Percentiles rank a stretch among this genome's conserved stretches.
phyloP scores from a whole-genome alignment of 2,113 vertebrate genomes.

The Polypterus bichir region DNA sequence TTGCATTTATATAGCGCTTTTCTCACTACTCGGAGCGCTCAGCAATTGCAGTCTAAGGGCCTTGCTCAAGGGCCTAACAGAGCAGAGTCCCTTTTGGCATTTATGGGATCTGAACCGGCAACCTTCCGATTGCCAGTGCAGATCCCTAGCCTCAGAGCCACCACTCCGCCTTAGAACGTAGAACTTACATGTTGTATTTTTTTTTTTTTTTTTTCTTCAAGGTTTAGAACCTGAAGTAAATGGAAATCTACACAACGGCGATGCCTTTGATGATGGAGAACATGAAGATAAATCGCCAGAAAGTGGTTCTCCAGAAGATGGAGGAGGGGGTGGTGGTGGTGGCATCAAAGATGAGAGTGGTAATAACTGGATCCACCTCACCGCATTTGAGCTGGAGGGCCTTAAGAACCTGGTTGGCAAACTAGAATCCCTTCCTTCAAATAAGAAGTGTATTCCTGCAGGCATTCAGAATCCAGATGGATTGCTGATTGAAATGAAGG shows the following conservation, averaged over 20 bases:
- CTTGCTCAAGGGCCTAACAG: no score
- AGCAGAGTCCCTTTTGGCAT: no score
- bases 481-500: constrained; percentile 76
- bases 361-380: constrained; percentile 45
- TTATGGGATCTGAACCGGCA: no score
- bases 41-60: no score
- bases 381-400: constrained; percentile 83
- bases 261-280: constrained; percentile 17
- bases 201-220: background rate
- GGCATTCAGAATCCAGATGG: constrained; percentile 76
- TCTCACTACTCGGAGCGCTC: no score
- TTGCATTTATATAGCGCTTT: no score
- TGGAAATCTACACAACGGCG: constrained; percentile 21
- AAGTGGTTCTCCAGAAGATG: constrained; percentile 17
- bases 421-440: constrained; percentile 74
- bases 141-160: no score
- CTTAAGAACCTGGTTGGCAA: constrained; percentile 83
- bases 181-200: background rate
- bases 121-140: no score
- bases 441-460: constrained; percentile 85
- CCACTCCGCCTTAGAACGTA: no score
- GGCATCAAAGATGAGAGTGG: background rate
- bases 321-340: constrained; percentile 20
- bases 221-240: constrained; percentile 19
- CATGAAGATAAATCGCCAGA: constrained; percentile 11